Evolutionary conservation across 2,888 invertebrate species (phyloP).

Genomic region (Temnothorax unifasciatus): DNA sequence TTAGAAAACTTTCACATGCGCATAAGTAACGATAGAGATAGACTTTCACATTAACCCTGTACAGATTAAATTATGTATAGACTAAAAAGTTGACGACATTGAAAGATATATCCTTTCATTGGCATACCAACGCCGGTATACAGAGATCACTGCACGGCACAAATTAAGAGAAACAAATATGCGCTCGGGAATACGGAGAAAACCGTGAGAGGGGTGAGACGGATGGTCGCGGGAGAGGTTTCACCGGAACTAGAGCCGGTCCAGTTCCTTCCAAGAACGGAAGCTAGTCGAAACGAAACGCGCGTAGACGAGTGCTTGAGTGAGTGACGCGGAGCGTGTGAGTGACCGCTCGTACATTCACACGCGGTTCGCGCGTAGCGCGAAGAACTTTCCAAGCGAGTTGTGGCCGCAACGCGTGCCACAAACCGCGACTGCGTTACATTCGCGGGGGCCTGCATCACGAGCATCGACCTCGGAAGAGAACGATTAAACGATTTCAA

Average conservation of each 20-base stretch:
- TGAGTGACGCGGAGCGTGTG: constrained; percentile 28
- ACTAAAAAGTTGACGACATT: neutral
- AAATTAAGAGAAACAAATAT: constrained; percentile 16
- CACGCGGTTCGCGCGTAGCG: constrained; percentile 36
- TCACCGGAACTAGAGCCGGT: constrained; percentile 58
- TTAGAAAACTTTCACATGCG: neutral
- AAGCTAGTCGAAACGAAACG: constrained; percentile 52
- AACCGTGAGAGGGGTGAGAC: neutral
- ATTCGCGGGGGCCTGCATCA: constrained; percentile 3
- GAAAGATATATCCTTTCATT: constrained; percentile 16
- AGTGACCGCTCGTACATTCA: constrained; percentile 46
- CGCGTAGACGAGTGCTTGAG: constrained; percentile 12
- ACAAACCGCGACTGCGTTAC: constrained; percentile 46
- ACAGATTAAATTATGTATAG: neutral
- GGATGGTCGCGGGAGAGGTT: constrained; percentile 7
- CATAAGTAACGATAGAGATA: neutral
- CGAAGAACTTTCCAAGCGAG: constrained; percentile 62
- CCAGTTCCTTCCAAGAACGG: constrained; percentile 59
- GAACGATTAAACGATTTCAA: neutral
- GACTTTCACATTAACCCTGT: constrained; percentile 25
- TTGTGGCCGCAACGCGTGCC: constrained; percentile 48
- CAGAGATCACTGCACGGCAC: neutral
- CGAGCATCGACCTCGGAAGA: neutral
- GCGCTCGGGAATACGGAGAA: neutral
- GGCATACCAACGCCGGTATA: neutral